A percentile compares a stretch with the other conserved stretches of the same genome.
Conservation (phyloP, 2,113 vertebrate genomes). For the Corapipo altera region DNA sequence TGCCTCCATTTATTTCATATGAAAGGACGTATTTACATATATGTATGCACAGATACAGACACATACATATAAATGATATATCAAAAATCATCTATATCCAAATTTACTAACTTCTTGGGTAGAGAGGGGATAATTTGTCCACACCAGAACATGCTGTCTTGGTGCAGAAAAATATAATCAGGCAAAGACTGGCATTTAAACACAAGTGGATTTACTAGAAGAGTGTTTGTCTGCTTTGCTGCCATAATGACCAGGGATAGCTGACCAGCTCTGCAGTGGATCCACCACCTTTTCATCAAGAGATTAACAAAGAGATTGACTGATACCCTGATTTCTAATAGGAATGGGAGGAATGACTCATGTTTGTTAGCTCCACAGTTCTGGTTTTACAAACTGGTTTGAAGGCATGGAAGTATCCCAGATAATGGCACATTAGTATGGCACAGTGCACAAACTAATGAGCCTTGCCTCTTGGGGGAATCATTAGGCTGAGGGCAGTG, state of each 20-base stretch:
- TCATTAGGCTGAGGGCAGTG: slow-evolving; percentile 26
- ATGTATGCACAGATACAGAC: background rate
- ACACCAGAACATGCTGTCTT: background rate
- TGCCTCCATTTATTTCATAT: background rate
- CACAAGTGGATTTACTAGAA: background rate
- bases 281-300: background rate
- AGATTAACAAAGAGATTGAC: background rate
- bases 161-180: background rate
- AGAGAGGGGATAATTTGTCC: background rate
- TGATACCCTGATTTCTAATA: background rate
- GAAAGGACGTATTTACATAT: background rate
- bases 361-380: background rate
- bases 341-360: background rate
- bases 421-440: slow-evolving; percentile 21
- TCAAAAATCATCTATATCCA: background rate
- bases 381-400: background rate
- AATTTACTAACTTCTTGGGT: background rate
- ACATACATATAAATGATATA: background rate
- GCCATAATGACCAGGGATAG: background rate
- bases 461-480: slow-evolving; percentile 29
- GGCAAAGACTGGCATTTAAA: background rate
- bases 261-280: background rate
- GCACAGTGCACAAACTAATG: slow-evolving; percentile 28
- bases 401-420: background rate
- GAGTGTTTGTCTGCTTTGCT: background rate